Base-by-base conservation (phyloP, 2,113 vertebrate species). In the Labeo rohita region DNA sequence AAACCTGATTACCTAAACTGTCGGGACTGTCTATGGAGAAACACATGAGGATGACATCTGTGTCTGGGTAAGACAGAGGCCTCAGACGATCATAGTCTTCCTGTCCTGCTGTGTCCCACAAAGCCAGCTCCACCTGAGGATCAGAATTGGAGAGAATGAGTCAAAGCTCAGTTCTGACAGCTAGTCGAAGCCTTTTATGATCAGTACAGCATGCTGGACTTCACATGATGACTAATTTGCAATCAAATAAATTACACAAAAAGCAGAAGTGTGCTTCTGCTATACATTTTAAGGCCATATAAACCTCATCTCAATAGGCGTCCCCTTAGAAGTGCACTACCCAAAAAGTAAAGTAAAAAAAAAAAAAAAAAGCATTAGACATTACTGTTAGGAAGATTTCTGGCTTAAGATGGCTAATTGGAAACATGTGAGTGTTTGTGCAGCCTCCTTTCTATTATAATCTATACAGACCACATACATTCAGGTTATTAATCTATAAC, bases 11-110 rank as follows among this genome's bases (percentile, higher is more conserved):
- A 99, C 98, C 98, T 66, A 99, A 96, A 92, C 98, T 99, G 83
- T 99, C 98, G 0, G 98, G 98, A 92, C 97, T 99, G 95, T 99
- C 98, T 0, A 99, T 96, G 70, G 98, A 99, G 87, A 99, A 99
- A 91, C 98, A 99, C 98, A 99, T 99, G 87, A 99, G 96, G 92
- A 99, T 99, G 82, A 99, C 98, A 0, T 99, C 98, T 0, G 98
- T 99, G 94, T 99, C 98, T 0, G 98, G 98, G 91, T 99, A 99
- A 0, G 98, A 99, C 74, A 99, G 97, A 8, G 98, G 98, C 89
- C 98, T 95, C 91, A 99, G 89, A 6, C 98, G 93, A 91, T 99
- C 98, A 0, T 99, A 99, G 95, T 99, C 98, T 92, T 99, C 98
- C 89, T 99, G 98, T 21, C 98, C 98, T 0, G 98, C 98, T 0